Percentiles rank a stretch among this genome's conserved stretches.
These are phyloP conservation scores for Ivindomyrus marchei DNA, from an alignment of 2,113 vertebrate species.

Conservation along the genomic window DNA sequence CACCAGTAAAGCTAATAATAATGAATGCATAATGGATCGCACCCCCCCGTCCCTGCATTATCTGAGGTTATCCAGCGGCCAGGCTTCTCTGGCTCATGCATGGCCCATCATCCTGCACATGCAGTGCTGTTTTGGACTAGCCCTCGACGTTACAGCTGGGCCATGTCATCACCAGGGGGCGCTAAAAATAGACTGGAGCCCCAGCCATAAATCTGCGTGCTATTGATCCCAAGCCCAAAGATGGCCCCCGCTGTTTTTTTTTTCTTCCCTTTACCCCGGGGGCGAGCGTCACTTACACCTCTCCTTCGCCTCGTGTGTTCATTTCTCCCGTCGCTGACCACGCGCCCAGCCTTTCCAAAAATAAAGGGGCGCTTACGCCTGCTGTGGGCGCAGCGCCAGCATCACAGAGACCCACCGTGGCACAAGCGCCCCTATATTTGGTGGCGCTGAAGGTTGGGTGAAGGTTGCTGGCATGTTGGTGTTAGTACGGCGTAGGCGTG, in stretches of 20 bases:
- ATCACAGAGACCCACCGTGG: background rate
- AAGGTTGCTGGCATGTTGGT: background rate
- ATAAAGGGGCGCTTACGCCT: slow-evolving; percentile 26
- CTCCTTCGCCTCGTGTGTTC: background rate
- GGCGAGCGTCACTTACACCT: background rate
- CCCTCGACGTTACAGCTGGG: slow-evolving; percentile 15
- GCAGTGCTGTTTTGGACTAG: background rate
- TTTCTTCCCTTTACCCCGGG: slow-evolving; percentile 26
- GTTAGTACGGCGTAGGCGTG: slow-evolving; percentile 30
- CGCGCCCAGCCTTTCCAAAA: slow-evolving; percentile 49
- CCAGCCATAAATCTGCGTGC: slow-evolving; percentile 34
- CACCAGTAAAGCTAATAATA: background rate
- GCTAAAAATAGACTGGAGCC: slow-evolving; percentile 42
- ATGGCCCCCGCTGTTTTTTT: slow-evolving; percentile 16
- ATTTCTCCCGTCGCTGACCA: slow-evolving; percentile 22
- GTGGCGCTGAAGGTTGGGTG: background rate
- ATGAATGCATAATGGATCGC: background rate
- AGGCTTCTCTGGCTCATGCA: background rate
- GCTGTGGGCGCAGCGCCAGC: background rate
- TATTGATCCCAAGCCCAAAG: slow-evolving; percentile 27
- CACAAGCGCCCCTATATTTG: background rate
- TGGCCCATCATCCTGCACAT: background rate
- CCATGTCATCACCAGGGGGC: slow-evolving; percentile 35
- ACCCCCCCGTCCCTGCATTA: background rate
- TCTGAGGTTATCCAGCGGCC: background rate